phyloP scores from a whole-genome alignment of 2,888 invertebrate species.

The Spodoptera littoralis region DNA sequence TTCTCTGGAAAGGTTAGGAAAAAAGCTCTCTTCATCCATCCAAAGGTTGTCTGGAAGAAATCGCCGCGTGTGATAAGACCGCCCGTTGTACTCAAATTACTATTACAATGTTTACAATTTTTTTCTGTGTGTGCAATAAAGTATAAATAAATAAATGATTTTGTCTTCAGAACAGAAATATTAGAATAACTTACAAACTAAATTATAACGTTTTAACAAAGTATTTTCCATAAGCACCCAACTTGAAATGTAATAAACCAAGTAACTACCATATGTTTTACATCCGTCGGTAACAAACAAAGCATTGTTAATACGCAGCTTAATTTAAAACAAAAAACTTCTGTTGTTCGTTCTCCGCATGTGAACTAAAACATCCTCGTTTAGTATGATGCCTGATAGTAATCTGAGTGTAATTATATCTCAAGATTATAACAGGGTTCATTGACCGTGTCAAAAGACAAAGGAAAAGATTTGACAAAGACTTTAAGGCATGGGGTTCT shows the following conservation, averaged over 20 bases:
- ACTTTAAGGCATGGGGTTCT: constrained; percentile 14
- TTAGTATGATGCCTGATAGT: constrained; percentile 72
- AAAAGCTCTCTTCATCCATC: too few relatives aligned
- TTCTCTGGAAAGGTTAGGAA: too few relatives aligned
- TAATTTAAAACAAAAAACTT: constrained; percentile 70
- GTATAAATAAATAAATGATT: too few relatives aligned
- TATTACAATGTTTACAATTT: too few relatives aligned
- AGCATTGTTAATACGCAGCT: constrained; percentile 66
- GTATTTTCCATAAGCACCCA: constrained; percentile 3
- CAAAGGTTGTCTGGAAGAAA: too few relatives aligned
- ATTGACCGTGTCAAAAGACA: constrained; percentile 53
- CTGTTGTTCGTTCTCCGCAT: constrained; percentile 53
- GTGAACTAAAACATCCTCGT: constrained; percentile 79
- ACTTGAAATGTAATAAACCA: constrained; percentile 32
- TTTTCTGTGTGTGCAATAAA: too few relatives aligned
- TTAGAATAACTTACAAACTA: not conserved
- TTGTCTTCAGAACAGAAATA: not conserved
- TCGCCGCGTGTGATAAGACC: too few relatives aligned
- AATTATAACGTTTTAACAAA: not conserved
- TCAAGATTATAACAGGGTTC: constrained; percentile 68
- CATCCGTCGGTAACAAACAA: constrained; percentile 57
- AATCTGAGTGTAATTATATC: constrained; percentile 80
- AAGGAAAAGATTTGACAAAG: constrained; percentile 30
- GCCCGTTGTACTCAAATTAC: too few relatives aligned
- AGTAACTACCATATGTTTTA: constrained; percentile 34